phyloP scores from a whole-genome alignment of 2,113 vertebrate genomes.

The Mesembrinibis cayennensis region DNA sequence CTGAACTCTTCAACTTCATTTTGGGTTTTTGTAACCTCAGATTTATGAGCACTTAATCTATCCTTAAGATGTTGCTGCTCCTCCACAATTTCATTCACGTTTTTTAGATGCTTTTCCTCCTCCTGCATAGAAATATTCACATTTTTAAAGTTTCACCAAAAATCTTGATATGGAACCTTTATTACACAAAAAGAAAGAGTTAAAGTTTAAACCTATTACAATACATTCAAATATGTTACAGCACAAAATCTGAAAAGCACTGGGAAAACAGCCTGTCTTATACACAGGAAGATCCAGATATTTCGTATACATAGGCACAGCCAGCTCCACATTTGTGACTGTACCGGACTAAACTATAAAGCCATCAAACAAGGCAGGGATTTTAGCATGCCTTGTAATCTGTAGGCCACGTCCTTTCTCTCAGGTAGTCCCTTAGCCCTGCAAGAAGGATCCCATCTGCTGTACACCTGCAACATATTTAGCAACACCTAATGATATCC shows the following conservation, averaged over 20 bases:
- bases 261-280: not conserved
- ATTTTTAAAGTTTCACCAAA: not conserved
- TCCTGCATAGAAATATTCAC: constrained; percentile 69
- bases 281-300: not conserved
- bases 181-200: not conserved
- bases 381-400: not conserved
- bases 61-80: constrained; percentile 76
- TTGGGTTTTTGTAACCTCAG: constrained; percentile 71
- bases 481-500: not conserved
- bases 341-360: not conserved
- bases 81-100: constrained; percentile 74
- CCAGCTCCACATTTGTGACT: not conserved
- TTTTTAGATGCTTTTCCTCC: constrained; percentile 76
- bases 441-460: not conserved
- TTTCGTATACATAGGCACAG: not conserved
- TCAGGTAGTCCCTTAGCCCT: not conserved
- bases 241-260: not conserved
- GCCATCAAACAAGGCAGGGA: not conserved
- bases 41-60: constrained; percentile 72
- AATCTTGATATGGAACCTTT: not conserved
- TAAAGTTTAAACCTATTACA: not conserved
- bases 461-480: not conserved
- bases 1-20: constrained; percentile 79
- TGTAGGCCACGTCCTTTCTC: not conserved
- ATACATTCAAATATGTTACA: not conserved